Evolutionary conservation across 2,888 invertebrate species (phyloP).

Genomic region (Thymelicus acteon): DNA sequence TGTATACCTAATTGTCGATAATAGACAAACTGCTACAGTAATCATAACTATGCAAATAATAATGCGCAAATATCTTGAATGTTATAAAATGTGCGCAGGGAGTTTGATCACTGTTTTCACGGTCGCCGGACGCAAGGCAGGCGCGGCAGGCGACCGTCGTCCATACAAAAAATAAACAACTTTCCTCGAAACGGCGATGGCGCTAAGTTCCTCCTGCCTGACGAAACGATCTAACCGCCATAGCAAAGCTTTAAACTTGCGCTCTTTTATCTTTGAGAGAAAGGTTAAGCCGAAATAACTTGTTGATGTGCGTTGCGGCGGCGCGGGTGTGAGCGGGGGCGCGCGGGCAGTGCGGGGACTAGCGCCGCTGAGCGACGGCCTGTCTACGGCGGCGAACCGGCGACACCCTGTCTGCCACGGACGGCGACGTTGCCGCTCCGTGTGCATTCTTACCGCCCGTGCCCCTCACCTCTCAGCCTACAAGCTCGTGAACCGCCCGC

Average conservation of each 20-base stretch:
- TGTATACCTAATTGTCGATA: no score
- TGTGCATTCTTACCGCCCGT: slow-evolving; percentile 83
- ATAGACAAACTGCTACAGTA: no score
- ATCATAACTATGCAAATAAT: slow-evolving; percentile 6
- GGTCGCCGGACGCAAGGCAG: slow-evolving; percentile 74
- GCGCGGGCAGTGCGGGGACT: slow-evolving; percentile 56
- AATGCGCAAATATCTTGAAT: slow-evolving; percentile 42
- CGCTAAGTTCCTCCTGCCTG: slow-evolving; percentile 66
- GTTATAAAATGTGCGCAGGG: slow-evolving; percentile 50
- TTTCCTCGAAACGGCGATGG: slow-evolving; percentile 83
- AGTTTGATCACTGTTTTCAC: slow-evolving; percentile 71
- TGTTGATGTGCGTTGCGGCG: slow-evolving; percentile 81
- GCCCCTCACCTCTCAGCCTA: slow-evolving; percentile 61
- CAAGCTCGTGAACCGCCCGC: slow-evolving; percentile 74
- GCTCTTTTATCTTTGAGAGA: slow-evolving; percentile 65
- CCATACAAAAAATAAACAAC: slow-evolving; percentile 78
- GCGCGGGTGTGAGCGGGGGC: slow-evolving; percentile 61
- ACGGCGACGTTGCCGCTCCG: slow-evolving; percentile 88
- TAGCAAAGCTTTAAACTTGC: slow-evolving; percentile 55
- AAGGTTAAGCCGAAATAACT: slow-evolving; percentile 79
- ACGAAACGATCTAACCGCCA: slow-evolving; percentile 65
- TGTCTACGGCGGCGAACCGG: slow-evolving; percentile 93
- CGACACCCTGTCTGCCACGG: slow-evolving; percentile 97
- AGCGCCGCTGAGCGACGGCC: slow-evolving; percentile 88
- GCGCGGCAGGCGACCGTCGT: slow-evolving; percentile 73